These are phyloP conservation scores for Corythoichthys intestinalis DNA, from an alignment of 2,113 vertebrate species.

Conservation along the genomic window DNA sequence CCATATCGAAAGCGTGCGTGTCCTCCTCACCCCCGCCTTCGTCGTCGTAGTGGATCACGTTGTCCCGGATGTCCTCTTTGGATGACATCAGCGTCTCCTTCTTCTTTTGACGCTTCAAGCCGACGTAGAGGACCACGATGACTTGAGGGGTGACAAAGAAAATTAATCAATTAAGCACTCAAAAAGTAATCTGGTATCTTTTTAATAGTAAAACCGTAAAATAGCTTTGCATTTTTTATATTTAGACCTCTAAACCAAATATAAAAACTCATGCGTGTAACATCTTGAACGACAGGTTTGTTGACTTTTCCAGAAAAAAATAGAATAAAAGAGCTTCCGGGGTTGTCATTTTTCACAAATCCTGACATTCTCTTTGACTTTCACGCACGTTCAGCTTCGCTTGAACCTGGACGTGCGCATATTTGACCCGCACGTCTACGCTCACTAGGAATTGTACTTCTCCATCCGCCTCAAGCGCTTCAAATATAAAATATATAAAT, in stretches of 20 bases:
- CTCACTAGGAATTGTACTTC: constrained; percentile 1
- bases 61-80: constrained; percentile 96
- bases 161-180: accelerated
- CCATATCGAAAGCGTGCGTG: constrained; percentile 97
- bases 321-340: background rate
- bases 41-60: constrained; percentile 97
- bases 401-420: background rate
- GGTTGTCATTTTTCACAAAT: background rate
- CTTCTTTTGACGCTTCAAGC: constrained; percentile 88
- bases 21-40: constrained; percentile 97
- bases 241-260: no score
- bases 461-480: background rate
- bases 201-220: no score
- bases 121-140: constrained; percentile 94
- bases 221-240: no score
- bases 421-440: background rate
- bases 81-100: constrained; percentile 97
- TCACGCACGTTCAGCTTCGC: background rate
- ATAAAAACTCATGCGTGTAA: background rate
- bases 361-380: background rate
- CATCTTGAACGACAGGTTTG: background rate
- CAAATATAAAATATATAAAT: background rate
- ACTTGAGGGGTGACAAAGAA: constrained; percentile 64
- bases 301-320: background rate
- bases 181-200: no score